Conservation (phyloP, 2,888 invertebrate genomes). For the Oasisia sp. region DNA sequence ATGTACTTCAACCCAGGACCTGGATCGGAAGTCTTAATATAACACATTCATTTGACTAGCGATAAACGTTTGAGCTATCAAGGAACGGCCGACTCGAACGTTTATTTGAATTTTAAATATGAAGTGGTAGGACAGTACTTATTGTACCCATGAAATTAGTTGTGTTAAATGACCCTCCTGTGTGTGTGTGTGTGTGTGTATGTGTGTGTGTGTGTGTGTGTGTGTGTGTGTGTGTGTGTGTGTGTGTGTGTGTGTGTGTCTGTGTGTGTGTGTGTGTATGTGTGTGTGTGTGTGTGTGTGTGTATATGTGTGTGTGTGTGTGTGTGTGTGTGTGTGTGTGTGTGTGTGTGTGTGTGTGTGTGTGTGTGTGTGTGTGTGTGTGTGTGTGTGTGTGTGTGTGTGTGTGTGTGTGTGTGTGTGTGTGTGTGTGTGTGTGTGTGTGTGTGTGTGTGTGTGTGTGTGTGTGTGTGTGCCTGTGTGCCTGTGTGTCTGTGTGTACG, state of each 20-base stretch:
- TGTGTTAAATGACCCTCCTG: neutral
- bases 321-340: neutral
- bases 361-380: no score
- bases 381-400: no score
- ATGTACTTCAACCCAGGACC: neutral
- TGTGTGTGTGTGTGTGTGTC: neutral
- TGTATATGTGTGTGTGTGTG: neutral
- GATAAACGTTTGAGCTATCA: neutral
- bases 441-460: slow-evolving; percentile 24
- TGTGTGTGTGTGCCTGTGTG: neutral
- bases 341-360: no score
- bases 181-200: neutral
- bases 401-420: slow-evolving; percentile 17
- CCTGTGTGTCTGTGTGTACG: no score
- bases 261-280: neutral
- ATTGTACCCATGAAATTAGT: neutral
- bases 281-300: neutral
- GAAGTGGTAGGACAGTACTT: no score
- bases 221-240: slow-evolving; percentile 13
- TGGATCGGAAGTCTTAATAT: neutral
- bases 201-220: slow-evolving; percentile 22
- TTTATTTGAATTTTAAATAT: no score
- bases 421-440: slow-evolving; percentile 22
- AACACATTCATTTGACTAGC: neutral
- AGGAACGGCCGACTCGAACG: no score